Percentiles rank a stretch among this genome's conserved stretches.
phyloP scores from a whole-genome alignment of 2,888 invertebrate genomes.

The Epinotia brunnichana region DNA sequence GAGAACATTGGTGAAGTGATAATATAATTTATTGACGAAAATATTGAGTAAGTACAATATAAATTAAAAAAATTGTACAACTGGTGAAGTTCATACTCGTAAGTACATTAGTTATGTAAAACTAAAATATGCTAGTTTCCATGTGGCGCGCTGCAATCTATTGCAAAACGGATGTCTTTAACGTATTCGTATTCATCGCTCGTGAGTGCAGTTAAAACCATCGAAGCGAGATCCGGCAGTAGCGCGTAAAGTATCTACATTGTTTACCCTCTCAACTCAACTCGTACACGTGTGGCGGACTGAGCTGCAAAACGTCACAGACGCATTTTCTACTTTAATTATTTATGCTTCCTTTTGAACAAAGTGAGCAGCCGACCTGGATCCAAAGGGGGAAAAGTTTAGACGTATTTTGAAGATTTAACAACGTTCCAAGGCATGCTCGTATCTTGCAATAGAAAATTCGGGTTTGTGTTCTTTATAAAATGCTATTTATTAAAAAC shows the following conservation, averaged over 20 bases:
- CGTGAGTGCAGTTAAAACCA: neutral
- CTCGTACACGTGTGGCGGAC: constrained; percentile 22
- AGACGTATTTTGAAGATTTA: constrained; percentile 21
- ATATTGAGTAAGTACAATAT: too few species aligned
- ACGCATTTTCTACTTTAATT: constrained; percentile 33
- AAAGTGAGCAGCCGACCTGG: constrained; percentile 31
- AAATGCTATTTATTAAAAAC: neutral
- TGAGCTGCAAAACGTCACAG: constrained; percentile 24
- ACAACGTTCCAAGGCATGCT: neutral
- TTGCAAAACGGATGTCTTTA: neutral
- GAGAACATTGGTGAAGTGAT: too few species aligned
- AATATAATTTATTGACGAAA: too few species aligned
- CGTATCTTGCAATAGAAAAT: neutral
- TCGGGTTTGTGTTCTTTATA: neutral
- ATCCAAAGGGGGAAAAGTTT: constrained; percentile 10
- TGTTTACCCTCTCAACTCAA: constrained; percentile 17
- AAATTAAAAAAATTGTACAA: too few species aligned
- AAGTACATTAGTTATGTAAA: too few species aligned
- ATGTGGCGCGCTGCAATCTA: neutral
- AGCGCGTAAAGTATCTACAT: constrained; percentile 13
- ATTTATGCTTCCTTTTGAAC: constrained; percentile 34
- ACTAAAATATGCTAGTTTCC: neutral
- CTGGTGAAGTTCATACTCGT: too few species aligned
- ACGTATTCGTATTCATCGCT: neutral
- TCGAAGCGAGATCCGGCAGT: neutral